Base-by-base conservation (phyloP, 37 sponge, comb jelly and placozoan genomes). In the Cliona cf. orientalis region DNA sequence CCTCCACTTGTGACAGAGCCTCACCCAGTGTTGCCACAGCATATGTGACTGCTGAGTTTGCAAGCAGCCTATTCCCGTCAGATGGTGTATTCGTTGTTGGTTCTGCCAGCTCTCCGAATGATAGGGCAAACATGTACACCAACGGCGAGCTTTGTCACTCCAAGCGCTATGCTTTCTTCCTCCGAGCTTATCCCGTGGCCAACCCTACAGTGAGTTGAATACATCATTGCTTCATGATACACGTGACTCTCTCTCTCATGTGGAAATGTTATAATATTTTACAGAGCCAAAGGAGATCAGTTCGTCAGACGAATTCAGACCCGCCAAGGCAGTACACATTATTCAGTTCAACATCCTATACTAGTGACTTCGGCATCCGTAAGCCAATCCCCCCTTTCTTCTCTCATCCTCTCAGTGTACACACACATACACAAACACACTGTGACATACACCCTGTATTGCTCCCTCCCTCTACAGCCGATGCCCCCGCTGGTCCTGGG, bases 11-110 rank as follows among this genome's bases (percentile, higher is more conserved):
- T 62, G 43, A 46, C 38, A 42, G 49, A 3, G 22, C 5, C 32
- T 29, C 19, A 2, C 26, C n/a, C n/a, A 49, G 21, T 4, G 3
- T 6, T 5, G n/a, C 58, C 23, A 35, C 21, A 21, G 75, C 58
- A 5, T 91, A 91, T 67, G 66, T 91, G 21, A 69, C 84, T 2
- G 80, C 84, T 34, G 92, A 91, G 66, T 87, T 91, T 78, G 80
- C 43, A 63, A 33, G 34, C 29, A 41, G 53, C 28, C 66, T 79
- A 21, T 85, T 81, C 42, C 82, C 75, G 34, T 45, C 23, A 0
- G 67, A 71, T 23, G 28, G n/a, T 1, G 9, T 33, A 3, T 73
- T 80, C 39, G 64, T 55, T 23, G 76, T 65, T 22, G 77, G 76
- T n/a, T 39, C 5, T 19, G 66, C 33, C 5, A 69, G 69, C n/a